Conservation (phyloP, 2,113 vertebrate species). For the Macaca nemestrina region DNA sequence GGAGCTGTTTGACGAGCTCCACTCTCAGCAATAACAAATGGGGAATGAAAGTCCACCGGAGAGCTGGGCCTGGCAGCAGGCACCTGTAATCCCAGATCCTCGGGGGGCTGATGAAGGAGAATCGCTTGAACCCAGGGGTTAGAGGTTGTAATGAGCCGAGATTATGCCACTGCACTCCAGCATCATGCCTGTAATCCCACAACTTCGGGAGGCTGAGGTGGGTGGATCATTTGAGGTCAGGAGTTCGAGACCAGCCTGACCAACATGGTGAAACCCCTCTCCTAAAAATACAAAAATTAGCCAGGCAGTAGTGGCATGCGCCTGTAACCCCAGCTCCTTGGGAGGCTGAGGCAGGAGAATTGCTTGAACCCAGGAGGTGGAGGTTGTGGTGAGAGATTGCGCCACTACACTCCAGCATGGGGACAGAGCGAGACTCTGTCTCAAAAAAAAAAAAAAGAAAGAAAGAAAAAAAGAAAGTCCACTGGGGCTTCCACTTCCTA, state of each 20-base stretch:
- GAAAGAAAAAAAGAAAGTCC: not conserved
- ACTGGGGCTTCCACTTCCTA: not conserved
- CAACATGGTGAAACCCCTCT: not conserved
- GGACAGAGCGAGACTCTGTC: too few relatives aligned
- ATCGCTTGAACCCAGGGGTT: too few relatives aligned
- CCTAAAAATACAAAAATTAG: not conserved
- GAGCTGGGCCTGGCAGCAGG: too few relatives aligned
- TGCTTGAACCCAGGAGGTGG: too few relatives aligned
- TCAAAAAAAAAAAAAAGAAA: not conserved
- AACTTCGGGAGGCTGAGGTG: not conserved
- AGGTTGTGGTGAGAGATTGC: not conserved
- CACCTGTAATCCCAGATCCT: too few relatives aligned
- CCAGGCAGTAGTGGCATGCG: not conserved
- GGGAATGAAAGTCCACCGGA: too few relatives aligned
- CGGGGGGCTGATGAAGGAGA: too few relatives aligned
- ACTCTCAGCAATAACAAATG: too few relatives aligned
- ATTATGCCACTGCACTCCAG: too few relatives aligned
- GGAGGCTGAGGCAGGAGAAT: not conserved
- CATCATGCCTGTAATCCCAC: not conserved
- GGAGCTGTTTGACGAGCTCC: not conserved
- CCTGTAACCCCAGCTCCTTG: not conserved
- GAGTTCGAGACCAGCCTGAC: not conserved
- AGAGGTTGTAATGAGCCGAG: too few relatives aligned
- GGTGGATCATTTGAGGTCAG: not conserved
- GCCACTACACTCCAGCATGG: not conserved